Base-by-base conservation (phyloP, 2,888 invertebrate species). In the Melinopterus prodromus region DNA sequence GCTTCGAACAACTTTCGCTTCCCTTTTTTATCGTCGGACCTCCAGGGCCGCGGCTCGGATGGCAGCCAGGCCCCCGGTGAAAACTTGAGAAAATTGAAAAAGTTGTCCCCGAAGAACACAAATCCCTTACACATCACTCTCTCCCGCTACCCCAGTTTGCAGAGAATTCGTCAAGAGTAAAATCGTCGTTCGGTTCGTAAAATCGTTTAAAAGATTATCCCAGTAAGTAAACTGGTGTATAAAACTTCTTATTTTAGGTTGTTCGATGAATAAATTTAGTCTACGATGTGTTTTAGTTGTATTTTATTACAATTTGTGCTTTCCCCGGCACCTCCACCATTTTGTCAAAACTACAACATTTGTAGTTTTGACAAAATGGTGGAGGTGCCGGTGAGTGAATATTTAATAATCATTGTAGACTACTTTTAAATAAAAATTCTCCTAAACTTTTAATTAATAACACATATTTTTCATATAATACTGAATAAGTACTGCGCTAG, bases 111-210 rank as follows among this genome's bases (percentile, higher is more conserved):
- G 37, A 35, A 74, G 74, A 74, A 74, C 36, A 37, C 35, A 36
- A 74, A 35, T 36, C 74, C 37, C 74, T 74, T 74, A 74, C 74
- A 74, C 74, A 74, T 74, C 74, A 74, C 74, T 74, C 74, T 37
- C 74, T 36, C 9, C 36, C 36, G 35, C 36, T 74, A 16, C 16
- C 71, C 9, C 16, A 15, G 14, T 15, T 15, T 26, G 16, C 36
- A 74, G 74, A 74, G 35, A 26, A 74, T 26, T 74, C 36, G 35
- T 37, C 71, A 15, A 7, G 36, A 74, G 36, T n/a, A 35, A 36
- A 53, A 12, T 53, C 12, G 53, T 12, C 53, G 53, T 53, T 53
- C 5, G 5, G 53, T 53, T 9, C 9, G 53, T 53, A 53, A 53
- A 53, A 53, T 53, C 53, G 53, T 53, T 53, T 53, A 53, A 53